These are phyloP conservation scores for Hirudinaria manillensis DNA, from an alignment of 2,888 invertebrate species.

Conservation along the genomic window DNA sequence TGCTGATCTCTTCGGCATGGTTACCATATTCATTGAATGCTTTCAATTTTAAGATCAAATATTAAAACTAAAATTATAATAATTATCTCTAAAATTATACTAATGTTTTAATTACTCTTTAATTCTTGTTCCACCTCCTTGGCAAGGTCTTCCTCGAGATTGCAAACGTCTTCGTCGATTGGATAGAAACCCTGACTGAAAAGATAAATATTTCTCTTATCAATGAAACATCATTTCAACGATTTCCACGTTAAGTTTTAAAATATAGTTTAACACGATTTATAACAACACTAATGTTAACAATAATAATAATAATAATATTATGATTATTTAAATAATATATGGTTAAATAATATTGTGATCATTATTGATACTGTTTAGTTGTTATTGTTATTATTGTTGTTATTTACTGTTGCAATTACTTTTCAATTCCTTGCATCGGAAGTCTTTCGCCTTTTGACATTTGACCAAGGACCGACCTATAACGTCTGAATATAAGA, in stretches of 20 bases:
- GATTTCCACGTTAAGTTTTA: background rate
- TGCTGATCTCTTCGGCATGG: background rate
- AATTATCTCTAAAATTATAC: no score
- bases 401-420: no score
- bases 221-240: no score
- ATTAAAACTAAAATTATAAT: background rate
- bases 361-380: no score
- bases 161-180: slow-evolving; percentile 9
- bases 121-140: slow-evolving; percentile 13
- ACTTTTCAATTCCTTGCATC: no score
- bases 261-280: background rate
- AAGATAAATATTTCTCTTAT: background rate
- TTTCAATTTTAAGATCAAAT: background rate
- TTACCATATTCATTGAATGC: background rate
- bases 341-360: no score
- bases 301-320: background rate
- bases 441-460: no score
- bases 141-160: slow-evolving; percentile 10
- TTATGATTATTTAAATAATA: no score
- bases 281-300: background rate
- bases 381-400: no score
- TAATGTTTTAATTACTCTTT: background rate
- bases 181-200: slow-evolving; percentile 11
- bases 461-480: no score
- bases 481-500: no score